Evolutionary conservation across 2,888 invertebrate species (phyloP).

Genomic region (Quadroppia sp.): DNA sequence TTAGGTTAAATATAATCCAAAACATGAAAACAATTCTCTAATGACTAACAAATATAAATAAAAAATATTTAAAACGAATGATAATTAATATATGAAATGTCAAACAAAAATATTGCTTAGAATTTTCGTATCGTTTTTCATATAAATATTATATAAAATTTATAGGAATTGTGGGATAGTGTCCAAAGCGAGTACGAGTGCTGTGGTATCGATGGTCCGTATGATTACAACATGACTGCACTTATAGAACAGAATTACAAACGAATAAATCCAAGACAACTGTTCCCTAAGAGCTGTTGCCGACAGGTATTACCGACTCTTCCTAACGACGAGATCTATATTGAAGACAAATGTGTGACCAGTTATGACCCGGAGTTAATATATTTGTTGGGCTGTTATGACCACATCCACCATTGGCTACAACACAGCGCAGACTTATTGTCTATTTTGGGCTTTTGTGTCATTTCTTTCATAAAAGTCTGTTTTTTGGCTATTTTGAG

Average conservation of each 20-base stretch:
- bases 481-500: constrained; percentile 81
- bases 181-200: constrained; percentile 64
- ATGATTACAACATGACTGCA: constrained; percentile 50
- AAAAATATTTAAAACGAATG: too few species aligned
- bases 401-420: constrained; percentile 68
- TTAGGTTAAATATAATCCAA: too few species aligned
- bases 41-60: too few species aligned
- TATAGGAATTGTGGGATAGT: constrained; percentile 49
- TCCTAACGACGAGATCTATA: not conserved
- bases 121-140: not conserved
- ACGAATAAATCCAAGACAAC: constrained; percentile 22
- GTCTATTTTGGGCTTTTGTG: constrained; percentile 74
- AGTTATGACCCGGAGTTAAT: constrained; percentile 27
- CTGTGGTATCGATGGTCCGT: constrained; percentile 70
- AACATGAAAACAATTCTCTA: too few species aligned
- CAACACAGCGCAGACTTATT: constrained; percentile 73
- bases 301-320: constrained; percentile 51
- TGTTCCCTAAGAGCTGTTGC: constrained; percentile 47
- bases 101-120: too few species aligned
- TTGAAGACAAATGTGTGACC: constrained; percentile 11
- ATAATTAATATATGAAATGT: too few species aligned
- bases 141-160: constrained; percentile 56
- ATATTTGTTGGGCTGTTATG: constrained; percentile 63
- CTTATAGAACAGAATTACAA: constrained; percentile 39
- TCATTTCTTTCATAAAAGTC: constrained; percentile 79